Conservation (phyloP, 2,113 vertebrate species). For the Diglossa brunneiventris region DNA sequence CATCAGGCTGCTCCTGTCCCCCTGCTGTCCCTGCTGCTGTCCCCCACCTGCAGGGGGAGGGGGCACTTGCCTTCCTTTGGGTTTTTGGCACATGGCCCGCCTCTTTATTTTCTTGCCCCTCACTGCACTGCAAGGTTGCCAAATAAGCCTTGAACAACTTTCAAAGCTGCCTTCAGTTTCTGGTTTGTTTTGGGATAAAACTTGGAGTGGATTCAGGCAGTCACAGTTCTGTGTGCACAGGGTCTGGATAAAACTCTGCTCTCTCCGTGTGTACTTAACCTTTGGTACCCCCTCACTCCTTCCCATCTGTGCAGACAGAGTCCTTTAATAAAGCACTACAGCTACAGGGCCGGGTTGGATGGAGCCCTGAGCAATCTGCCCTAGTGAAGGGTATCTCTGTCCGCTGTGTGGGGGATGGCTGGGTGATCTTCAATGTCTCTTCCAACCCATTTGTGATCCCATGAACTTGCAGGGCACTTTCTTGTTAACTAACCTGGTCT, state of each 20-base stretch:
- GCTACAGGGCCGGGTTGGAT: not conserved
- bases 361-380: not conserved
- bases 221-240: fast-evolving
- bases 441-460: not conserved
- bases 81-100: not conserved
- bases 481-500: not conserved
- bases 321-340: not conserved
- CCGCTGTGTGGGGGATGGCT: not conserved
- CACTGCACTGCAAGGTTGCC: not conserved
- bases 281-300: not conserved
- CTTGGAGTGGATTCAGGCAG: not conserved
- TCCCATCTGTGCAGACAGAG: not conserved
- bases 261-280: no score
- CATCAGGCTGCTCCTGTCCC: not conserved
- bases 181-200: not conserved
- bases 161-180: not conserved
- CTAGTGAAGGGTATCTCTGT: not conserved
- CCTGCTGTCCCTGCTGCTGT: not conserved
- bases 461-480: not conserved
- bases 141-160: not conserved
- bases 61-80: not conserved
- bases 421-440: not conserved
- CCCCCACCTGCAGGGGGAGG: not conserved
- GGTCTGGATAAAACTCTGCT: not conserved
- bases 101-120: not conserved